phyloP scores from a whole-genome alignment of 2,888 invertebrate genomes.

The Physocephala rufipes region DNA sequence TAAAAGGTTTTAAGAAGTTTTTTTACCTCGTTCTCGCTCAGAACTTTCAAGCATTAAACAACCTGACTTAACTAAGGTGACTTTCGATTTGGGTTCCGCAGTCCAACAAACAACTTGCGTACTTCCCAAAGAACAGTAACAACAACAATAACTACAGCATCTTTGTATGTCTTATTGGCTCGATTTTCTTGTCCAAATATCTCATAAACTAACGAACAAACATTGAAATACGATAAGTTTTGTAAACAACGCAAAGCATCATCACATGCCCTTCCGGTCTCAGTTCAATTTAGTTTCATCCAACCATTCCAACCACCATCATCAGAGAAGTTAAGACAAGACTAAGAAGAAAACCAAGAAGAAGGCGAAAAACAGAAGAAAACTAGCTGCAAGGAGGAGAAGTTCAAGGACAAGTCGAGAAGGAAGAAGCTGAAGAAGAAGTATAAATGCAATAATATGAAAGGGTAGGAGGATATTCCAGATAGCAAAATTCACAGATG shows the following conservation, averaged over 20 bases:
- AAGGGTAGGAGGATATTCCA: background rate
- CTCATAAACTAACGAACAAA: conserved; percentile 17
- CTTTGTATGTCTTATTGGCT: conserved; percentile 5
- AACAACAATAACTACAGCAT: conserved; percentile 20
- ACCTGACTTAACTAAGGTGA: no score
- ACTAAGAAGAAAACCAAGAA: background rate
- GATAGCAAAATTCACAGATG: background rate
- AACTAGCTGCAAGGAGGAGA: background rate
- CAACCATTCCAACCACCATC: background rate
- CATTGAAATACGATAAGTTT: conserved; percentile 33
- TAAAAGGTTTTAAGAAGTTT: no score
- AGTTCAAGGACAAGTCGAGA: no score
- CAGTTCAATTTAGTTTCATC: background rate
- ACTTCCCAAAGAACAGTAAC: no score
- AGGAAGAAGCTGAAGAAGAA: no score
- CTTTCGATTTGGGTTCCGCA: no score
- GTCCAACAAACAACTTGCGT: no score
- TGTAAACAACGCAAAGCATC: conserved; percentile 26
- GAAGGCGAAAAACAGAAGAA: background rate
- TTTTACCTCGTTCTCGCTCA: no score
- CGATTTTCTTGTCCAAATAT: background rate
- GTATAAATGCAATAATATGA: no score
- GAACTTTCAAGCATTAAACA: no score
- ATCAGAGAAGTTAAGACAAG: background rate
- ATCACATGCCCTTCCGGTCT: no score